phyloP scores from a whole-genome alignment of 2,113 vertebrate species.

The Leucoraja erinaceus region DNA sequence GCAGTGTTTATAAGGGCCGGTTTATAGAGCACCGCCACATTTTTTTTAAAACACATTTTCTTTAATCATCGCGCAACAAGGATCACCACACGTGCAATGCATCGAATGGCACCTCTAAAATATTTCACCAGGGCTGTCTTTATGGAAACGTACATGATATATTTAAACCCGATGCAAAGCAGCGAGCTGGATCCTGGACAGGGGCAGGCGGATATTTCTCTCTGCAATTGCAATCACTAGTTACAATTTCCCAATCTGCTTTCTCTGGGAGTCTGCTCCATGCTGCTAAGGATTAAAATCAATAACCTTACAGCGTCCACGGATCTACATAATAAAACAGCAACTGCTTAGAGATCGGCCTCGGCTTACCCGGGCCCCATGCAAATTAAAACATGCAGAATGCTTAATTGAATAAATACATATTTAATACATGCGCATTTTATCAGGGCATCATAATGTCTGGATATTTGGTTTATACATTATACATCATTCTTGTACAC shows the following conservation, averaged over 20 bases:
- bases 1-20: conserved; percentile 70
- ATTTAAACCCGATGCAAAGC: not conserved
- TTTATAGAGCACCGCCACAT: not conserved
- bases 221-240: not conserved
- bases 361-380: conserved; percentile 50
- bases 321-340: conserved; percentile 33
- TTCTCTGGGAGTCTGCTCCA: not conserved
- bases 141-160: not conserved
- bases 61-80: not conserved
- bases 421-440: conserved; percentile 63
- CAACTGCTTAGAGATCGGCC: conserved; percentile 35
- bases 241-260: not conserved
- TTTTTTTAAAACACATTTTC: not conserved
- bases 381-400: conserved; percentile 62
- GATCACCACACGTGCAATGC: not conserved
- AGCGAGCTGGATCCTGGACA: not conserved
- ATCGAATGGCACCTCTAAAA: not conserved
- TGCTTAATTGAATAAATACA: conserved; percentile 73
- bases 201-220: too few species aligned
- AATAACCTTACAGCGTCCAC: conserved; percentile 29
- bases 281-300: conserved; percentile 35
- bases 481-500: conserved; percentile 59
- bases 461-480: conserved; percentile 60
- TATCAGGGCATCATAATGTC: conserved; percentile 50
- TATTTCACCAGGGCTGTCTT: not conserved